phyloP scores from a whole-genome alignment of 2,797 vertebrate species.

The Mus caroli region DNA sequence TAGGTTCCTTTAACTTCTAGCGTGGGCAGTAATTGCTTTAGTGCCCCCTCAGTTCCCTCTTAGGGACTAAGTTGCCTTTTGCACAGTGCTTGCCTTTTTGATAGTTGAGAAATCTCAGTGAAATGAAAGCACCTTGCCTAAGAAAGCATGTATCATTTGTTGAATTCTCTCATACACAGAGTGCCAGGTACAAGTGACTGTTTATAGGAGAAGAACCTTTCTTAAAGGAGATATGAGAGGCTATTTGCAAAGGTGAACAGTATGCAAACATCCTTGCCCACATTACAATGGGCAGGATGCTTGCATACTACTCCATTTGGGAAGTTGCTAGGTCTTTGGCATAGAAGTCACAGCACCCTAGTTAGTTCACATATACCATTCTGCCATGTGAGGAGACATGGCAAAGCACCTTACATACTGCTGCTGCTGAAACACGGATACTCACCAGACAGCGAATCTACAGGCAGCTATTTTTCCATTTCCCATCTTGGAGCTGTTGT shows the following conservation, averaged over 20 bases:
- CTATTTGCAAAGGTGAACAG: neutral
- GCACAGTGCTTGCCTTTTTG: neutral
- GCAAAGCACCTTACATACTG: neutral
- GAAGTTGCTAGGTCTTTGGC: neutral
- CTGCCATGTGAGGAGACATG: neutral
- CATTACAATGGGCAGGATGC: neutral
- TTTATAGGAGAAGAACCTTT: neutral
- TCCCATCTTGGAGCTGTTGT: neutral
- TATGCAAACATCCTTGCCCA: neutral
- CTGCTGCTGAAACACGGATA: neutral
- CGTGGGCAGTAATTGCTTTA: neutral
- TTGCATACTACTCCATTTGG: accelerated
- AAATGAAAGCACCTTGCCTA: neutral
- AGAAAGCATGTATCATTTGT: no score
- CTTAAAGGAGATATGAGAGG: neutral
- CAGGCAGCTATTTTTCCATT: neutral
- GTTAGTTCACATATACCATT: neutral
- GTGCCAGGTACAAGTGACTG: neutral
- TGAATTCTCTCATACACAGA: neutral
- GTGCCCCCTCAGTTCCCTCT: neutral
- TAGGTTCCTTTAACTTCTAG: neutral
- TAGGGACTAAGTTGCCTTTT: neutral
- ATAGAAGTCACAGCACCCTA: neutral
- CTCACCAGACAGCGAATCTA: no score
- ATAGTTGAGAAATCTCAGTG: neutral